phyloP scores from a whole-genome alignment of 2,113 vertebrate species.

The Carlito syrichta region DNA sequence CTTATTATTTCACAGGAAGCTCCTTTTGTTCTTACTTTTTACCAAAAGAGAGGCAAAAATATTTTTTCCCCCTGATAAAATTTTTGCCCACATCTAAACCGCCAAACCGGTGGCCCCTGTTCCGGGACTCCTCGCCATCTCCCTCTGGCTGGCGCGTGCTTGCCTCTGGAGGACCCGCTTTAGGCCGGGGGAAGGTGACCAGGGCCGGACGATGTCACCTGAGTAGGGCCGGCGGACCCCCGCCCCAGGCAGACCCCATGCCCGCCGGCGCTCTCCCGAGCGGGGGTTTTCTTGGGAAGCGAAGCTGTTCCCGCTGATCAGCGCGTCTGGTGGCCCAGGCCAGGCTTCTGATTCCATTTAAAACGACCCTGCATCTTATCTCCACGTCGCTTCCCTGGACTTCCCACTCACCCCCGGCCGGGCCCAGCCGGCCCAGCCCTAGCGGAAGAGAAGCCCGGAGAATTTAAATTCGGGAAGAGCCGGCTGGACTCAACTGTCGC shows the following conservation, averaged over 20 bases:
- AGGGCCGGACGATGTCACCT: rapidly evolving
- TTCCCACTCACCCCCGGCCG: background rate
- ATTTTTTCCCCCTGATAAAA: background rate
- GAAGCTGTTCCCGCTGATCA: background rate
- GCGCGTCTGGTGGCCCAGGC: background rate
- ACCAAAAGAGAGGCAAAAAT: background rate
- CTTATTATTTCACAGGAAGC: conserved; percentile 3
- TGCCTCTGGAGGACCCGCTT: background rate
- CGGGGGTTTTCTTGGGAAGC: background rate
- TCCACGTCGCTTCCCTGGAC: background rate
- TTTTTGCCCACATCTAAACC: background rate
- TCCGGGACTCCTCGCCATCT: background rate
- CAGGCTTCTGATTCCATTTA: conserved; percentile 45
- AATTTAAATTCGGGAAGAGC: conserved; percentile 63
- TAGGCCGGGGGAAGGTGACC: background rate
- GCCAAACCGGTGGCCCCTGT: background rate
- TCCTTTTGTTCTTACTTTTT: conserved; percentile 36
- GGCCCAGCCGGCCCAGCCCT: background rate
- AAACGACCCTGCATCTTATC: conserved; percentile 34
- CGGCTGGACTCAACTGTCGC: background rate
- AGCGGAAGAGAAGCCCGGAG: conserved; percentile 65
- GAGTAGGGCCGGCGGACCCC: background rate
- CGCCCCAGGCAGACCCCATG: background rate
- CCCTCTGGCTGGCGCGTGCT: rapidly evolving
- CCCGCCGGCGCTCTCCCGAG: background rate